Percentiles rank a stretch among this genome's conserved stretches.
Evolutionary conservation across 1,140 invertebrate genomes (phyloP).

Genomic region (Pseudomyrmex sp.): DNA sequence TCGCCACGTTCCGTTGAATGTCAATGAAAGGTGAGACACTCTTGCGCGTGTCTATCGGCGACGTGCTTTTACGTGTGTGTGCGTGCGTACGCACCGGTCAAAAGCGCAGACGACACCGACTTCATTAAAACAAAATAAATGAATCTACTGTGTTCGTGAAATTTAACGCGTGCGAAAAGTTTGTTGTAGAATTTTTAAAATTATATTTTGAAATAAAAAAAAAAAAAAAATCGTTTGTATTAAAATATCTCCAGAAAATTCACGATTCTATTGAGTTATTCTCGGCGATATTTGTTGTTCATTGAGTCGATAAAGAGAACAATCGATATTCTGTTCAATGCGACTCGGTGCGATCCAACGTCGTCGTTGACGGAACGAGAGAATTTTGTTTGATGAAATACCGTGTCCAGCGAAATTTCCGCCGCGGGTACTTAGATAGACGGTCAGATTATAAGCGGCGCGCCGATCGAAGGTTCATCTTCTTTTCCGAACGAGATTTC

Average conservation of each 20-base stretch:
- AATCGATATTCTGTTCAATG: conserved; percentile 50
- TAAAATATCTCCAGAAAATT: not conserved
- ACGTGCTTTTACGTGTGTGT: conserved; percentile 10
- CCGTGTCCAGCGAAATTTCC: conserved; percentile 59
- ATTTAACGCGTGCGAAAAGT: too few relatives aligned
- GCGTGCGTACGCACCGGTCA: not conserved
- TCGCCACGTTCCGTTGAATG: conserved; percentile 68
- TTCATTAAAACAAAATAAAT: not conserved
- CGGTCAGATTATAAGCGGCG: conserved; percentile 24
- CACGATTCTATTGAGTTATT: conserved; percentile 19
- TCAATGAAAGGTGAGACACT: conserved; percentile 61
- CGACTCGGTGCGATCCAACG: conserved; percentile 55
- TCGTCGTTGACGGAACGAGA: conserved; percentile 59
- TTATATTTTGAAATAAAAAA: too few relatives aligned
- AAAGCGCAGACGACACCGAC: conserved; percentile 22
- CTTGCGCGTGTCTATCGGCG: conserved; percentile 8
- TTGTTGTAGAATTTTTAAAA: too few relatives aligned
- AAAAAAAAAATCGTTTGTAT: not conserved
- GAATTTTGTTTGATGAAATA: conserved; percentile 67
- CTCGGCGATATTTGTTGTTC: conserved; percentile 68
- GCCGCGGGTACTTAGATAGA: not conserved
- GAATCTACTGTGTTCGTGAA: not conserved
- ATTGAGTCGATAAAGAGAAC: conserved; percentile 63
- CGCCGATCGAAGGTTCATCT: conserved; percentile 57
- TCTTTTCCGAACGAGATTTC: conserved; percentile 15